These are phyloP conservation scores for Cantharis lateralis DNA, from an alignment of 2,888 invertebrate species.

Conservation along the genomic window DNA sequence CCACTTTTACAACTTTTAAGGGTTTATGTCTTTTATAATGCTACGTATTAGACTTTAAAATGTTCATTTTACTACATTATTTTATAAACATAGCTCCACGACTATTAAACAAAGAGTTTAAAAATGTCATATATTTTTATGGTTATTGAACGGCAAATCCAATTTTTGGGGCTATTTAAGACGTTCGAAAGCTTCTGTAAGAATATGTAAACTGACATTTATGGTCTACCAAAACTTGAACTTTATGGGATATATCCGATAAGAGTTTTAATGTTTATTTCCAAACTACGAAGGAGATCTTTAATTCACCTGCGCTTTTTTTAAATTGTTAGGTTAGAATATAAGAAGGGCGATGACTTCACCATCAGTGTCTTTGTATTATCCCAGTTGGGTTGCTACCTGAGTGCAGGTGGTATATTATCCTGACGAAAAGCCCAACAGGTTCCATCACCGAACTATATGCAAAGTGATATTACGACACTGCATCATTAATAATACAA, in stretches of 20 bases:
- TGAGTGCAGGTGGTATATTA: slow-evolving; percentile 25
- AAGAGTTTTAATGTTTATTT: slow-evolving; percentile 11
- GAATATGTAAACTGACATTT: slow-evolving; percentile 55
- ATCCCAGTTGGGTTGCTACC: slow-evolving; percentile 20
- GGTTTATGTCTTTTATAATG: slow-evolving; percentile 55
- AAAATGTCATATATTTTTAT: slow-evolving; percentile 57
- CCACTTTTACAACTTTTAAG: slow-evolving; percentile 54
- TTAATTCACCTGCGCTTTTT: slow-evolving; percentile 13
- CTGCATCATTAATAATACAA: slow-evolving; percentile 49
- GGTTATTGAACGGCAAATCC: slow-evolving; percentile 58
- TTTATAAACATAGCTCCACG: slow-evolving; percentile 56
- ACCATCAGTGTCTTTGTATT: slow-evolving; percentile 12
- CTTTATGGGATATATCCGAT: slow-evolving; percentile 45
- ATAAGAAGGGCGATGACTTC: slow-evolving; percentile 23
- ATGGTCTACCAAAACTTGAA: slow-evolving; percentile 49
- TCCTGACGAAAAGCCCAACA: slow-evolving; percentile 17
- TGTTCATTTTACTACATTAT: slow-evolving; percentile 57
- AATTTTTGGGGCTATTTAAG: slow-evolving; percentile 58
- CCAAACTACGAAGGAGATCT: slow-evolving; percentile 4
- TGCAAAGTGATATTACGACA: slow-evolving; percentile 38
- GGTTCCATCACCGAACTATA: slow-evolving; percentile 20
- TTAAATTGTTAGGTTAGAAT: slow-evolving; percentile 11
- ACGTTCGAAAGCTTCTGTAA: slow-evolving; percentile 47
- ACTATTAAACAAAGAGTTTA: slow-evolving; percentile 57
- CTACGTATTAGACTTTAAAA: slow-evolving; percentile 55